Evolutionary conservation across 2,113 vertebrate species (phyloP), one percentile per base, ranked within the genome.

Genomic region (Pionites leucogaster): DNA sequence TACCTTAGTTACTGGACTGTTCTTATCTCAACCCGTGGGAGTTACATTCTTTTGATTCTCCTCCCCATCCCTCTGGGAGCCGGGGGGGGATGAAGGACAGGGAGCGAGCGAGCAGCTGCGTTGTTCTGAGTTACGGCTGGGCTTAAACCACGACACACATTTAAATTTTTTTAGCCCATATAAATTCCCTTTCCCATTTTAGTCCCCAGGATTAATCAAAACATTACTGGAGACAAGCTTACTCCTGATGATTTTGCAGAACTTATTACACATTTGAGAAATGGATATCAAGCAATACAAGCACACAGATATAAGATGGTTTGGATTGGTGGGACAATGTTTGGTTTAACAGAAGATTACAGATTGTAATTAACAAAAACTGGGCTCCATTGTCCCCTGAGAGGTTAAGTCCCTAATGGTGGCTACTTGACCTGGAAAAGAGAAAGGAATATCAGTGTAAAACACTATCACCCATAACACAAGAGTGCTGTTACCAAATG

Each of bases 141-240:
- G 47, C 47, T 49, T 49, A 49, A 49, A 49, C 47, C 23, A 49
- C 13, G 47, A 24, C 23, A 24, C 47, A 49, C 12, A 15, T 93
- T 96, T 81, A 80, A 91, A 93, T 95, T 85, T 97, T 97, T 97
- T 96, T 92, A 87, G 92, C 89, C 82, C 44, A 33, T 74, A 80
- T 91, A 91, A 77, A 78, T 97, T 97, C 96, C 83, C 90, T 93
- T 94, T 93, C 94, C n/a, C 68, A 88, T 97, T 97, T 95, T 96
- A 96, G 95, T 94, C 91, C 71, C 93, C 91, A 92, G 94, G 96
- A 96, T 96, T 95, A 96, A 97, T 95, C 86, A 91, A 95, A 97
- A 95, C 72, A 60, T 94, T 82, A 67, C 93, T 95, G 83, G 94
- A 93, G 7, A 82, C 63, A 89, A 92, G 79, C 92, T 78, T 90